These are phyloP conservation scores for Penaeus chinensis DNA, from an alignment of 1,140 invertebrate genomes.

Conservation along the genomic window DNA sequence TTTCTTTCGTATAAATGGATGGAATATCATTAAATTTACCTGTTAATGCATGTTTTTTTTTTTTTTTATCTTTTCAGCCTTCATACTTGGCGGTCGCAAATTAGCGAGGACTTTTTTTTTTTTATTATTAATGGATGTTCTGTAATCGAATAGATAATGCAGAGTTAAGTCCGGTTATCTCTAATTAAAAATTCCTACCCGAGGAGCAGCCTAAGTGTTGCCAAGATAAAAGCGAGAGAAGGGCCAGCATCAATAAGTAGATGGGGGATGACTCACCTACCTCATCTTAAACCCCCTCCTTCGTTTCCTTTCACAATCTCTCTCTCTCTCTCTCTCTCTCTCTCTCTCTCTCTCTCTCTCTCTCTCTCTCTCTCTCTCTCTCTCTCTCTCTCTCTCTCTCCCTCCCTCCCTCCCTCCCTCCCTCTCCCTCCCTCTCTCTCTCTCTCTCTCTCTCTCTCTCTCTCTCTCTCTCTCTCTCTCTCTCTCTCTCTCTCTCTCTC, in stretches of 20 bases:
- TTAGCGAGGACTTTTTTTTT: no score
- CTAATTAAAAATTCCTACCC: no score
- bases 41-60: neutral
- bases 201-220: no score
- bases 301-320: neutral
- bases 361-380: no score
- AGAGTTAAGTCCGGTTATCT: no score
- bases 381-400: neutral
- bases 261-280: neutral
- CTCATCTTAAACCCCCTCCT: neutral
- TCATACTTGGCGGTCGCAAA: neutral
- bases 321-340: slow-evolving; percentile 24
- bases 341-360: neutral
- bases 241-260: neutral
- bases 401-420: no score
- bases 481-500: slow-evolving; percentile 14
- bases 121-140: no score
- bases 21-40: neutral
- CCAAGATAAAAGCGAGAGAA: neutral
- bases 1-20: neutral
- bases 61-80: neutral
- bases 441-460: no score
- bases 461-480: slow-evolving; percentile 6
- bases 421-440: no score
- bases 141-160: no score